Evolutionary conservation across 2,797 vertebrate genomes (phyloP).

Genomic region (Enteromius afrohamiltoni): DNA sequence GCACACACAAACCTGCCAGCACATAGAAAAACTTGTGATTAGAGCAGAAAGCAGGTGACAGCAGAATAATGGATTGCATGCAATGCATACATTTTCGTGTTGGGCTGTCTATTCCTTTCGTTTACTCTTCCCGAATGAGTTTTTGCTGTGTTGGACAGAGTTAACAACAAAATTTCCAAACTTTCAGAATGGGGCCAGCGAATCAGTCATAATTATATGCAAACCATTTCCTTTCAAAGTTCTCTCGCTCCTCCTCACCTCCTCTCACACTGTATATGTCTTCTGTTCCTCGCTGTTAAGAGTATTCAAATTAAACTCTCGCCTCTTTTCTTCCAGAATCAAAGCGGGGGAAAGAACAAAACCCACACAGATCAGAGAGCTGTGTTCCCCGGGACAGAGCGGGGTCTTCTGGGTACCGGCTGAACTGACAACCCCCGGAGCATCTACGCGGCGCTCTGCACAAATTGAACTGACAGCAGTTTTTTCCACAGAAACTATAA

Average conservation of each 20-base stretch:
- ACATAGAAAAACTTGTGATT: not conserved
- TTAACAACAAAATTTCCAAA: not conserved
- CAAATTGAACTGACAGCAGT: slow-evolving; percentile 49
- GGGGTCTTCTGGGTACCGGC: slow-evolving; percentile 41
- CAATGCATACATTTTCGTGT: not conserved
- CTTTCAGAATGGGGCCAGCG: not conserved
- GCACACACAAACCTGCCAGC: slow-evolving; percentile 35
- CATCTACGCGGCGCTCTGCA: slow-evolving; percentile 7
- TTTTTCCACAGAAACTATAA: slow-evolving; percentile 28
- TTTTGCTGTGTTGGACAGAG: not conserved
- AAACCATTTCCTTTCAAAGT: slow-evolving; percentile 12
- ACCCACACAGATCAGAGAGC: slow-evolving; percentile 13
- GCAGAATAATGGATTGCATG: not conserved
- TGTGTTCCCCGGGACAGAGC: slow-evolving; percentile 11
- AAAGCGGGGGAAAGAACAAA: slow-evolving; percentile 20
- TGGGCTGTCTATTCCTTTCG: not conserved
- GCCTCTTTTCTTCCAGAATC: slow-evolving; percentile 9
- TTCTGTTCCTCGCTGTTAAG: not conserved
- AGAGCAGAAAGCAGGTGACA: slow-evolving; percentile 25
- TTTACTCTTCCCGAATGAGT: no score
- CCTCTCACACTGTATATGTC: not conserved
- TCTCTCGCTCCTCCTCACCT: not conserved
- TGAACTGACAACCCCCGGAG: slow-evolving; percentile 49
- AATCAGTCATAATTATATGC: slow-evolving; percentile 5
- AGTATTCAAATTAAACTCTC: slow-evolving; percentile 23